Base-by-base conservation (phyloP, 2,888 invertebrate species). In the Pemphredon lugubris region DNA sequence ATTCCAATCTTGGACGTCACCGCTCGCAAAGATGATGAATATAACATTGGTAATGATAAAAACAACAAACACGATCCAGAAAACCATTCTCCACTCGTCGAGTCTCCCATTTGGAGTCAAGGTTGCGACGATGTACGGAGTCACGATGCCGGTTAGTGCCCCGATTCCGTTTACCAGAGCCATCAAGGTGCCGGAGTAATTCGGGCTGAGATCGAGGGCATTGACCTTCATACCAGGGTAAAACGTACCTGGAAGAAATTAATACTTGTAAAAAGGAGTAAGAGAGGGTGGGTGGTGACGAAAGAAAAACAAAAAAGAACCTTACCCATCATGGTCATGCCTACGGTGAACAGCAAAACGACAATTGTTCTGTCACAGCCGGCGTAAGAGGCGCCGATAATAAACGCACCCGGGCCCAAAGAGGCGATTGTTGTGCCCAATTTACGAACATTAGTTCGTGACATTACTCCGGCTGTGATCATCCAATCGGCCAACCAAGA, bases 1-100 rank as follows among this genome's bases (percentile, higher is more conserved):
- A 82, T 96, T 95, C 95, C 96, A 96, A 84, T 93, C 92, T 70
- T 95, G 93, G 32, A 94, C 92, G 40, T 96, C 94, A 0, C 94
- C 96, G 73, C 94, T 93, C 0, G 94, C 95, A 86, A 93, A 95
- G 2, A 94, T 54, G 1, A 94, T 81, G 87, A 94, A 96, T 6
- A 95, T 84, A 0, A 94, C 37, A 83, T 95, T 95, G 1, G 95
- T 94, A 0, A 92, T 67, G 0, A 93, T 88, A 68, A 96, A 92
- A 2, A 96, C 92, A 0, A 85, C 93, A 5, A 95, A 91, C 40
- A 95, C 93, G 32, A 96, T 93, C 95, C 96, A 96, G 87, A 96
- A 96, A 0, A 96, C 96, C 0, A 92, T 83, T 18, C 94, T 91
- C 96, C 96, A 96, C 90, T 96, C 93, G 16, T 89, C 87, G 1